Percentiles rank a stretch among this genome's conserved stretches.
These are phyloP conservation scores for Eriosoma lanigerum DNA, from an alignment of 1,140 invertebrate genomes.

Conservation along the genomic window DNA sequence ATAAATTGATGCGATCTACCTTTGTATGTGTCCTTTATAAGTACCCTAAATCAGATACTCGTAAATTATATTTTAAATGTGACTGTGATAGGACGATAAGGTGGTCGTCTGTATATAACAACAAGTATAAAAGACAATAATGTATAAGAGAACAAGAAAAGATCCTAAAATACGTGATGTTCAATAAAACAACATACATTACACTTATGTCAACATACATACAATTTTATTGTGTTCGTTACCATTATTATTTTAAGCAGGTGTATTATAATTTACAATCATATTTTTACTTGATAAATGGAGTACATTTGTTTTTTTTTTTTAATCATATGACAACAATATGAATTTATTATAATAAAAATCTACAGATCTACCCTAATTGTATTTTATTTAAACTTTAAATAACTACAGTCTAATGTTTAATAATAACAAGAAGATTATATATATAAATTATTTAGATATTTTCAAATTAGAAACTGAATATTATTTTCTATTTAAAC, in stretches of 20 bases:
- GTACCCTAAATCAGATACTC: neutral
- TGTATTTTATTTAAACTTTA: too few relatives aligned
- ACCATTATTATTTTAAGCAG: neutral
- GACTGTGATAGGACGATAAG: constrained; percentile 26
- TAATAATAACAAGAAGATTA: too few relatives aligned
- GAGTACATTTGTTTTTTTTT: too few relatives aligned
- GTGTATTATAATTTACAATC: constrained; percentile 2
- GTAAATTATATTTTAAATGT: constrained; percentile 41
- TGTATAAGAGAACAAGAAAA: neutral
- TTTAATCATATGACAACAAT: too few relatives aligned
- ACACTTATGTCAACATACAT: constrained; percentile 35
- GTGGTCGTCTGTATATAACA: constrained; percentile 5
- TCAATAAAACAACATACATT: constrained; percentile 29
- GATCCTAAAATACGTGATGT: constrained; percentile 21
- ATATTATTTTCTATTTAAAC: too few relatives aligned
- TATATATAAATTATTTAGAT: too few relatives aligned
- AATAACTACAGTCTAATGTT: too few relatives aligned
- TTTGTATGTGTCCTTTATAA: neutral
- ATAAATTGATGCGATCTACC: constrained; percentile 10
- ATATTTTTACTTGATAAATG: too few relatives aligned
- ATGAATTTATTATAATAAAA: too few relatives aligned
- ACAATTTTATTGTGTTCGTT: neutral
- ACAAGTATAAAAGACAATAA: too few relatives aligned
- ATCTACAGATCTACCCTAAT: too few relatives aligned
- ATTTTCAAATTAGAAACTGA: too few relatives aligned